Conservation (phyloP, 2,888 invertebrate genomes). For the Nematopogon swammerdamellus region DNA sequence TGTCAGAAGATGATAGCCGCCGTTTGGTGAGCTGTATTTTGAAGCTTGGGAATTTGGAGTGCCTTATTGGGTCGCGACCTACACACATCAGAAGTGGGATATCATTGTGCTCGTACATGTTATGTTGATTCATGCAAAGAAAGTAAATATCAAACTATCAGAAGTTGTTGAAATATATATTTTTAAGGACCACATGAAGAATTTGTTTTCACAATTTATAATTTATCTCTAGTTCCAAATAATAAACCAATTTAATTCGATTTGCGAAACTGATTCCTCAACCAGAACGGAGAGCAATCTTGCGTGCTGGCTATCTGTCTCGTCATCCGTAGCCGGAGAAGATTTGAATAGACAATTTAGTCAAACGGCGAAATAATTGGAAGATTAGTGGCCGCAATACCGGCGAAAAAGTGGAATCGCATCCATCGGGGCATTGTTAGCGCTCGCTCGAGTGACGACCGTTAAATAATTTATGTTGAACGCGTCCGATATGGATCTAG, state of each 20-base stretch:
- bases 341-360: slow-evolving; percentile 21
- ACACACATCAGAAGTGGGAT: no score
- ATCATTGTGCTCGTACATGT: no score
- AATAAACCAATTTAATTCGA: no score
- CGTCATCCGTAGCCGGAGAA: background rate
- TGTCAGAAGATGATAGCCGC: background rate
- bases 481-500: slow-evolving; percentile 19
- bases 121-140: no score
- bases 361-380: slow-evolving; percentile 22
- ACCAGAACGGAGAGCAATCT: background rate
- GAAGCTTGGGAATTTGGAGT: background rate
- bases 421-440: slow-evolving; percentile 20
- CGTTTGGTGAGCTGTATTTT: background rate
- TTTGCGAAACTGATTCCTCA: no score
- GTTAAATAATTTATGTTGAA: background rate
- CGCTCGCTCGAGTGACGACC: slow-evolving; percentile 8
- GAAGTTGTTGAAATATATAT: no score
- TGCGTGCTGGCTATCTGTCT: background rate
- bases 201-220: no score
- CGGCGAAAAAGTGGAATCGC: slow-evolving; percentile 20
- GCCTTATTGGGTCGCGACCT: background rate
- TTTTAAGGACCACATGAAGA: no score
- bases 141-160: no score
- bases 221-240: no score
- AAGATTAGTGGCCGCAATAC: slow-evolving; percentile 21